Base-by-base conservation (phyloP, 2,888 invertebrate species). In the Junonia oenone region DNA sequence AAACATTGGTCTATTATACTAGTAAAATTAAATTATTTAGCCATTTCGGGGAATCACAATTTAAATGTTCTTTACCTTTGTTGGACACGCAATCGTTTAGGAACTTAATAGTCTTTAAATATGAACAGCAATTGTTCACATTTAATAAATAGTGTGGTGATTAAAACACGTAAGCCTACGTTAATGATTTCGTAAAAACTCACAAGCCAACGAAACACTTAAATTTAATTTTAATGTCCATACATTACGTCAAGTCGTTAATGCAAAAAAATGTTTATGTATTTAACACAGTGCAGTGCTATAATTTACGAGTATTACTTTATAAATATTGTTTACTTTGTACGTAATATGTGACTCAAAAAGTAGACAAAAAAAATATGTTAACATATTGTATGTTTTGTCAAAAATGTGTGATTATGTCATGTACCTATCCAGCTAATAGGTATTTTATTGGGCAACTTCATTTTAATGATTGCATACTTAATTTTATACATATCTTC, bases 31-130 rank as follows among this genome's bases (percentile, higher is more conserved):
- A 26, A 43, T 13, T 26, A 13, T 13, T 6, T 13, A 43, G 13
- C 22, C 9, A 17, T 43, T 43, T 22, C 43, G 26, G 43, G 43
- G 38, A 40, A 40, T 40, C 6, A 40, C 38, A 19, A 19, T 26
- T 2, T 43, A 26, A 26, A 43, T 19, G 22, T 4, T 19, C 19
- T 9, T 17, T 40, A 22, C 19, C 31, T 33, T 33, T 33, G 11
- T 2, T 11, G 37, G 38, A 38, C 52, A 52, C 46, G 46, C 52
- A 46, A 46, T 29, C 27, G 26, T 29, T 26, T 51, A 19, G 46
- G 46, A 26, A 27, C 19, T 35, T 52, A 52, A 38, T 46, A 35
- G 22, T 19, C 22, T 19, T 54, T 48, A 33, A 40, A 40, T 31
- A 14, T 47, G 14, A 38, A 53, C 37, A 53, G 19, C 29, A 4